Evolutionary conservation across 92 coral and sea anemone genomes (phyloP).

Genomic region (Actinernus sp.): DNA sequence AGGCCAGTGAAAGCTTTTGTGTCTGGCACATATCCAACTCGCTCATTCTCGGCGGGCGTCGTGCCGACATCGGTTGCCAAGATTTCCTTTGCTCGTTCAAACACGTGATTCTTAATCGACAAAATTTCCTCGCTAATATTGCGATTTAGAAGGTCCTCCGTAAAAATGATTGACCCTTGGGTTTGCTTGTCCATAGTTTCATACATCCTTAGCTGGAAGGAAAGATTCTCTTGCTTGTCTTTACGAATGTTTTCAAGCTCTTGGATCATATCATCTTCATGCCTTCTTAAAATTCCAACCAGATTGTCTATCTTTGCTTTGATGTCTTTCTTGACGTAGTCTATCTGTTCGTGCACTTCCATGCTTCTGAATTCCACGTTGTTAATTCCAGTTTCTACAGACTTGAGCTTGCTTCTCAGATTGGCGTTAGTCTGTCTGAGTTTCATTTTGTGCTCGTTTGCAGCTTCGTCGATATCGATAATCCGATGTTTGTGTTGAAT

Average conservation of each 20-base stretch:
- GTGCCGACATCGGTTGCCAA: conserved; percentile 70
- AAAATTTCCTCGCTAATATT: conserved; percentile 85
- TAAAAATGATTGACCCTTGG: conserved; percentile 62
- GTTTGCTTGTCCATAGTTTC: conserved; percentile 80
- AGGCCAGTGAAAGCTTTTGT: conserved; percentile 57
- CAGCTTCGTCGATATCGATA: conserved; percentile 85
- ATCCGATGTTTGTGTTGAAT: conserved; percentile 90
- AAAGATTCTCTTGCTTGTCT: conserved; percentile 80
- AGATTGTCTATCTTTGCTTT: conserved; percentile 81
- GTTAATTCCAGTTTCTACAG: conserved; percentile 74
- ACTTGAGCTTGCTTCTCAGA: conserved; percentile 64
- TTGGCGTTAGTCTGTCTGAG: conserved; percentile 67
- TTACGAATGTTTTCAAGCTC: conserved; percentile 77
- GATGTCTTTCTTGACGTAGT: conserved; percentile 82
- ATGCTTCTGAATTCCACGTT: conserved; percentile 83
- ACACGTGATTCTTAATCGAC: conserved; percentile 76
- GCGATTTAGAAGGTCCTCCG: conserved; percentile 76
- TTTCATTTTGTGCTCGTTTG: conserved; percentile 82
- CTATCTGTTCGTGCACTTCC: conserved; percentile 87
- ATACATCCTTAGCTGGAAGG: conserved; percentile 79
- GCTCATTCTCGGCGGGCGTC: conserved; percentile 89
- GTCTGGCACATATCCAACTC: conserved; percentile 79
- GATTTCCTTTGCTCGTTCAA: conserved; percentile 70
- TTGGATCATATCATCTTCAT: conserved; percentile 83
- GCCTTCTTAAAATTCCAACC: conserved; percentile 64